Base-by-base conservation (phyloP, 92 coral and sea anemone species). In the Siderastrea siderea region DNA sequence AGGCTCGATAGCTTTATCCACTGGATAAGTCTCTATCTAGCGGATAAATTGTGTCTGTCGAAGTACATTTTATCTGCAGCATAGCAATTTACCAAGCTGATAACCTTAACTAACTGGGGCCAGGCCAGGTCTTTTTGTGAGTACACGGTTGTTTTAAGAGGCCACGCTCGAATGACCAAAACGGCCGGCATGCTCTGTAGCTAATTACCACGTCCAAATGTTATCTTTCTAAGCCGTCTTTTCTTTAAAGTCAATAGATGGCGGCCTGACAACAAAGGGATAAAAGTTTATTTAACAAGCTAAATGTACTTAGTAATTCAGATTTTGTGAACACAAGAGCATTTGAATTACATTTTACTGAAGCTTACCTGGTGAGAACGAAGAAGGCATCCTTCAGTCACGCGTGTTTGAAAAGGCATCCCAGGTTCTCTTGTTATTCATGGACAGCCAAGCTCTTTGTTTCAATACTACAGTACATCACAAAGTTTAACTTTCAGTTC, bases 241-340 rank as follows among this genome's bases (percentile, higher is more conserved):
- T 83, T 83, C 61, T 83, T 71, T 19, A n/a, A 47, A 58, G 50
- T 46, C 87, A 59, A 48, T 71, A 57, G 71, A 13, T 12, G 79
- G 71, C 78, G 69, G 70, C 26, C 1, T 48, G 87, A 58, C 61
- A 71, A 83, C 87, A 83, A 83, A 59, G n/a, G 26, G 79, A 72
- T 60, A 59, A 47, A 71, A 59, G 71, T 19, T 83, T 71, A 63
- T 60, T 83, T 83, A 62, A 61, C 38, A 58, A 58, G 50, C 70
- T 47, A 16, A 47, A 43, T 49, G 71, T 48, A 57, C 87, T 83
- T 57, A 60, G 71, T 55, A 71, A 72, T 71, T 83, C 71, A n/a
- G 49, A 19, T 71, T 59, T 71, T 55, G 50, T 57, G 48, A 83
- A 83, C 59, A 60, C 58, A 83, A 60, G 58, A 49, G 57, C 47